Base-by-base conservation (phyloP, 2,113 vertebrate genomes). In the Poicephalus meyeri region DNA sequence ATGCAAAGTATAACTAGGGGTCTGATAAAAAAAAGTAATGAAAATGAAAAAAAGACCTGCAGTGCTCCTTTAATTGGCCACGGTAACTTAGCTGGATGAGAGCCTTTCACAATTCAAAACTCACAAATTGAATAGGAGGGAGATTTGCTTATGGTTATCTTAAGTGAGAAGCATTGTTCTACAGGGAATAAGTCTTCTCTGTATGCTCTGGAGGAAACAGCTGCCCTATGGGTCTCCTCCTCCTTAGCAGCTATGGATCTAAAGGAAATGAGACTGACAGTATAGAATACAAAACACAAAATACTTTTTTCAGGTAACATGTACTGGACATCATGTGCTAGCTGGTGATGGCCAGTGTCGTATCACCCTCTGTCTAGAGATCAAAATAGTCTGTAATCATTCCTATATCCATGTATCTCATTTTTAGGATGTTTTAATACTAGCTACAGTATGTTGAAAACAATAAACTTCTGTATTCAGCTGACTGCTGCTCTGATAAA, bases 401-500 rank as follows among this genome's bases (percentile, higher is more conserved):
- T 84, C 42, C 60, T 68, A 0, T 16, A n/a, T 2, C 6, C 1
- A 7, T 4, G 1, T n/a, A 24, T 53, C 16, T 74, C 29, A 39
- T 66, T 91, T 86, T 49, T 20, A 69, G 58, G 16, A 39, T 11
- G 10, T 46, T 88, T 46, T 78, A 64, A 71, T 60, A 21, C 29
- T 44, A 52, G 60, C 70, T 47, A 19, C 31, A 33, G 11, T 31
- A 41, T 15, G 37, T 44, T 56, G 47, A 55, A 78, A 90, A 84
- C n/a, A 90, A 33, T 8, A 6, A 73, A 55, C 11, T 78, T 79
- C 23, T 53, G 68, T 24, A n/a, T 63, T 61, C 53, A 55, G 41
- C 80, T 50, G 31, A 73, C 46, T 65, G 60, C 31, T 74, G 53
- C 24, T 77, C 12, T 78, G 23, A 28, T 46, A 42, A 86, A 81